A percentile compares a stretch with the other conserved stretches of the same genome.
Conservation (phyloP, 2,113 vertebrate genomes). For the Sphyrna mokarran region DNA sequence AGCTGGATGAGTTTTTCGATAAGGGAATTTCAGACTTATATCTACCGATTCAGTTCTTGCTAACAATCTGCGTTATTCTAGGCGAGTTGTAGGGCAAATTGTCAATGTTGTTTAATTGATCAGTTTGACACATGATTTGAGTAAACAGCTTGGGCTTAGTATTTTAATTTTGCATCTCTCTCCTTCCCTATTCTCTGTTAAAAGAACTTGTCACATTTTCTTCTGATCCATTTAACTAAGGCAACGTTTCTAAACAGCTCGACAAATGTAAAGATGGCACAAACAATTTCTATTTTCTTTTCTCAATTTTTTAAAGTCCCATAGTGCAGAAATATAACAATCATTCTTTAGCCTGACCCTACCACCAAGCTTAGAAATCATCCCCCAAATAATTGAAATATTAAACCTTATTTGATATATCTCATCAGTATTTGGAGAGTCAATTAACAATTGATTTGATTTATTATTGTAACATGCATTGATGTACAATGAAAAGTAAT, state of each 20-base stretch:
- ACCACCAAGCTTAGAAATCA: not conserved
- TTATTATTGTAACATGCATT: too few relatives aligned
- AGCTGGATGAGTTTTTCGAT: not conserved
- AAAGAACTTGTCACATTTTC: not conserved
- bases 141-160: not conserved
- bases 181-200: not conserved
- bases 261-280: not conserved
- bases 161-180: not conserved
- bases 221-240: not conserved
- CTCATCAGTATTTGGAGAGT: not conserved
- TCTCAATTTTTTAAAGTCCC: not conserved
- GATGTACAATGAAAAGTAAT: too few relatives aligned
- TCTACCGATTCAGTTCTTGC: not conserved
- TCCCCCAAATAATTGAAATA: not conserved
- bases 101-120: not conserved
- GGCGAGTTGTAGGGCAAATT: too few relatives aligned
- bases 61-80: too few relatives aligned
- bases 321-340: not conserved
- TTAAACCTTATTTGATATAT: not conserved
- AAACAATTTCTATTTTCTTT: not conserved
- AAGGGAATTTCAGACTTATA: not conserved
- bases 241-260: not conserved
- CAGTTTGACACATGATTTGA: not conserved
- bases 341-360: not conserved
- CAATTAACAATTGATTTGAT: not conserved